Evolutionary conservation across 2,888 invertebrate genomes (phyloP), one percentile per base, ranked within the genome.

Genomic region (Caenorhabditis wallacei): DNA sequence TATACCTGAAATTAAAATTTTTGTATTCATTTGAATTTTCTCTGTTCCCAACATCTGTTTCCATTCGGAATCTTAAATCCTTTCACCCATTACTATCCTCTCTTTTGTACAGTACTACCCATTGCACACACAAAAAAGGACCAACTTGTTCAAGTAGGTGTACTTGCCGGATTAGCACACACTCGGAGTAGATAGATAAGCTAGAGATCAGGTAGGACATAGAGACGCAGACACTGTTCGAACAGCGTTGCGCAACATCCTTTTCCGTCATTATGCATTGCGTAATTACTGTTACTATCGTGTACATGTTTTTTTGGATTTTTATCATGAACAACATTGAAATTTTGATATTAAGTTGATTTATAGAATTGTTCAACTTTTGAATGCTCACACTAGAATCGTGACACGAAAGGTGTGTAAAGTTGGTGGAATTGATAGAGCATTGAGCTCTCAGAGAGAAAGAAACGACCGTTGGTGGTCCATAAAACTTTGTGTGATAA

Each of bases 401-500:
- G 48, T 51, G 20, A 20, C 22, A 63, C 43, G 16, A 26, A 48
- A 59, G 46, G 68, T 53, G 68, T 68, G 68, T 68, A 68, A 68
- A 54, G 53, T 40, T 53, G 22, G 40, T 30, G n/a, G 51, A 30
- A 48, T 13, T 16, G 26, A 61, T n/a, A 46, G 61, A 24, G n/a
- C 40, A 22, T 61, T 40, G 13, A 37, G 46, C 11, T 30, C 16
- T 35, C 20, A 13, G 51, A 64, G 51, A 48, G 22, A 37, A 40
- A 4, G 54, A 37, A 37, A 10, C 8, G 61, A 24, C 48, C 64
- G 54, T 40, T 40, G 64, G 75, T 54, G 74, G 74, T 68, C 69
- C 76, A 76, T 76, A 68, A 76, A 69, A 75, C 57, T 59, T 76
- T 76, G 76, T 76, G 76, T 76, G 76, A 76, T 76, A 76, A 69